Percentiles rank a stretch among this genome's conserved stretches.
phyloP scores from a whole-genome alignment of 2,113 vertebrate species.

The Dicentrarchus labrax region DNA sequence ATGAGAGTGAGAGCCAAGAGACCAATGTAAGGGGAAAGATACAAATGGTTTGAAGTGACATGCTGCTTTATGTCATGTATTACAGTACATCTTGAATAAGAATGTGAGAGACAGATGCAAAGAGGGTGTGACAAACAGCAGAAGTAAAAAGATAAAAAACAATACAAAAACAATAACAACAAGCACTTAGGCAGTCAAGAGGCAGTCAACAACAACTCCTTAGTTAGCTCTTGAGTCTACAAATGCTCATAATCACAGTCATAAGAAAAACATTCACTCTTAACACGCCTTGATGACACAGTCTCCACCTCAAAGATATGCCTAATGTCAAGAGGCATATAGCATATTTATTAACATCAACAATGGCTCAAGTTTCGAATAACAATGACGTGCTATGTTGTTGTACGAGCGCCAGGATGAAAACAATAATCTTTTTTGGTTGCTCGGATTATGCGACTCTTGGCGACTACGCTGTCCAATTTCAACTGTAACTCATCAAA shows the following conservation, averaged over 20 bases:
- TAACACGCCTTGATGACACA: slow-evolving; percentile 13
- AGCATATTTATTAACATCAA: slow-evolving; percentile 5
- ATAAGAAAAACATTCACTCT: slow-evolving; percentile 5
- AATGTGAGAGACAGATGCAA: neutral
- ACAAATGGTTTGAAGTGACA: neutral
- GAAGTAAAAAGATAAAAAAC: neutral
- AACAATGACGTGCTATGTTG: neutral
- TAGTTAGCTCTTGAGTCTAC: slow-evolving; percentile 13
- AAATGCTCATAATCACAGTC: slow-evolving; percentile 34
- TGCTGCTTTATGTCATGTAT: neutral
- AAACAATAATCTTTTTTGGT: neutral
- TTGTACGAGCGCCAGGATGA: neutral
- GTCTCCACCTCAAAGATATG: neutral
- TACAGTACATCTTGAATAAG: neutral
- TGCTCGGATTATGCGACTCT: neutral
- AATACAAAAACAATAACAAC: neutral
- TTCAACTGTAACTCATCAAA: neutral
- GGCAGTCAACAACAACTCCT: neutral
- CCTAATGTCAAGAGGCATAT: slow-evolving; percentile 1
- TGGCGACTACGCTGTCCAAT: neutral
- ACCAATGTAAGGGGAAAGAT: neutral
- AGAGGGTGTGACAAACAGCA: neutral
- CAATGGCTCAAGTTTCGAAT: neutral
- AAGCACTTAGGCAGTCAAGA: neutral
- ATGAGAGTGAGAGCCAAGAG: slow-evolving; percentile 13